Conservation (phyloP, 2,797 vertebrate species). For the Triplophysa bombifrons region DNA sequence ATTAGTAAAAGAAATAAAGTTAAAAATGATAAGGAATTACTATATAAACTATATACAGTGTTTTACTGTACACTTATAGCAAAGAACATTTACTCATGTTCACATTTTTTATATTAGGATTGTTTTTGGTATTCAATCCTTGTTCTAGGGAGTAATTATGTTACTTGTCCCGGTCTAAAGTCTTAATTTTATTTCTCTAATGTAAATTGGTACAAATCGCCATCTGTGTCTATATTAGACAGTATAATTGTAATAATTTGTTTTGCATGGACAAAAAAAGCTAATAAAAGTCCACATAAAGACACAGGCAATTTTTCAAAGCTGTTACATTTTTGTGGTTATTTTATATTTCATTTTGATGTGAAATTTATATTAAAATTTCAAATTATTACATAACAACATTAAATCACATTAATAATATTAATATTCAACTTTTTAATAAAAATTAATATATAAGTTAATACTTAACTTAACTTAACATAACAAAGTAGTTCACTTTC, state of each 20-base stretch:
- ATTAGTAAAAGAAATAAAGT: too few species aligned
- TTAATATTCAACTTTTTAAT: too few species aligned
- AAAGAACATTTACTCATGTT: too few species aligned
- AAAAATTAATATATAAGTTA: too few species aligned
- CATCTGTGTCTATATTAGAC: neutral
- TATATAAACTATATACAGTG: too few species aligned
- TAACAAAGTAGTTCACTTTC: too few species aligned
- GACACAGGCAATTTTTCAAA: neutral
- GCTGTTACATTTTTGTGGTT: neutral
- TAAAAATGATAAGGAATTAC: too few species aligned
- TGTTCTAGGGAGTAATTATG: neutral
- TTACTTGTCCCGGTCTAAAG: neutral
- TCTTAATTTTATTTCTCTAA: slow-evolving; percentile 1
- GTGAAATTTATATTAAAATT: neutral
- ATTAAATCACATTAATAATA: too few species aligned
- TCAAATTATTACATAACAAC: too few species aligned
- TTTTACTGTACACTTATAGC: too few species aligned
- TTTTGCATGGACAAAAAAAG: neutral
- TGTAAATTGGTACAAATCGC: neutral
- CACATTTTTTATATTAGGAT: too few species aligned
- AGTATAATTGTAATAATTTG: neutral
- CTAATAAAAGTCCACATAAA: neutral
- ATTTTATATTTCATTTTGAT: neutral
- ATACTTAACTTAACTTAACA: too few species aligned
- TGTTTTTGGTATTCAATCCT: neutral